Evolutionary conservation across 2,797 vertebrate species (phyloP).

Genomic region (Helicolenus hilgendorfi): DNA sequence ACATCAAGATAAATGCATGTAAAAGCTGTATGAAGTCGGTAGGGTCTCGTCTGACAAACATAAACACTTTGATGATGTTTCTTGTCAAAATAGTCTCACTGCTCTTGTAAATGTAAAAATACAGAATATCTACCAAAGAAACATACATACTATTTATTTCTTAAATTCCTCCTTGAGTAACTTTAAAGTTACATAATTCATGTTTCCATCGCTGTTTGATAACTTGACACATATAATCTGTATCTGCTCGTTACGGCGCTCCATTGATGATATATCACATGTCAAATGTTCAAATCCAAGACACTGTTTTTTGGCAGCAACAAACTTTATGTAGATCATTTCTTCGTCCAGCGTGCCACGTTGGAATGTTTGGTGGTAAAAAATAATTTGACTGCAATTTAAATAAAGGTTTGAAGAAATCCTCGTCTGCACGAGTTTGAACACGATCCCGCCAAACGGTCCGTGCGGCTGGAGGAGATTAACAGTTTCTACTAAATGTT

Average conservation of each 20-base stretch:
- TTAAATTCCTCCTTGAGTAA: not conserved
- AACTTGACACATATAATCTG: not conserved
- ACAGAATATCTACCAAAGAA: not conserved
- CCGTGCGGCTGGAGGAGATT: not conserved
- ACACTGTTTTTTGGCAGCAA: not conserved
- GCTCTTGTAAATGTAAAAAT: not conserved
- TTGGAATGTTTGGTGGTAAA: not conserved
- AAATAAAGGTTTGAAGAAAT: not conserved
- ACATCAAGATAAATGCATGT: not conserved
- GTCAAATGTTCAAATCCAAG: not conserved
- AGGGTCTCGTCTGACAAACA: not conserved
- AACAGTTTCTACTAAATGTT: not conserved
- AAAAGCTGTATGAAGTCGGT: not conserved
- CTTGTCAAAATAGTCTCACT: not conserved
- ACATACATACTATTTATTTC: not conserved
- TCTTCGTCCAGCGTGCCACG: rapidly evolving
- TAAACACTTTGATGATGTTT: not conserved
- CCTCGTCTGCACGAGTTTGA: not conserved
- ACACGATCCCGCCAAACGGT: not conserved
- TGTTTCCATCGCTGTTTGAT: not conserved
- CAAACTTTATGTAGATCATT: not conserved
- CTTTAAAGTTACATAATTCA: not conserved
- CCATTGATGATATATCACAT: not conserved
- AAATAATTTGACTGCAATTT: not conserved
- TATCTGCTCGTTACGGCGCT: not conserved